A percentile compares a stretch with the other conserved stretches of the same genome.
Evolutionary conservation across 2,797 vertebrate genomes (phyloP).

Genomic region (Poeciliopsis turneri): DNA sequence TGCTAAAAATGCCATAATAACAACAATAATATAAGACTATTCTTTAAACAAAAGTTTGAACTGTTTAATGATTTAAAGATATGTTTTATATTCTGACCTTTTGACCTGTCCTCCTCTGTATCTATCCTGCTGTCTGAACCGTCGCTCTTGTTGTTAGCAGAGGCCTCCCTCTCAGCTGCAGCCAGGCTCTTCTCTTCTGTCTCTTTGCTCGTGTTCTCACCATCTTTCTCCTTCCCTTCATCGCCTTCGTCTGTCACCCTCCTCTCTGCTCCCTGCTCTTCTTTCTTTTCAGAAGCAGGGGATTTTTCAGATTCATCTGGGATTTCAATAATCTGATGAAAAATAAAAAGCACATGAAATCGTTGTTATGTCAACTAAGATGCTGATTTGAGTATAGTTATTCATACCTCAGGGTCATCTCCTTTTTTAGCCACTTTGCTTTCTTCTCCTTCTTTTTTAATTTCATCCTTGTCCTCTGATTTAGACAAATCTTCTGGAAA

Average conservation of each 20-base stretch:
- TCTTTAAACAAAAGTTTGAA: no score
- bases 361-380: background rate
- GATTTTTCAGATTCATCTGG: conserved; percentile 82
- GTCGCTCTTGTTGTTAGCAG: conserved; percentile 74
- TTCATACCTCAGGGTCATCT: conserved; percentile 78
- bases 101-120: conserved; percentile 69
- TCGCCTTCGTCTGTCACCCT: conserved; percentile 67
- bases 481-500: conserved; percentile 80
- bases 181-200: conserved; percentile 67
- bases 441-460: conserved; percentile 80
- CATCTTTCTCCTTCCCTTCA: conserved; percentile 63
- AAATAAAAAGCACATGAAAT: background rate
- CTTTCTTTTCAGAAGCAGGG: conserved; percentile 64
- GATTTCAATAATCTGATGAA: conserved; percentile 82
- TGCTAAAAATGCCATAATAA: no score
- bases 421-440: conserved; percentile 62
- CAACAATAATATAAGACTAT: no score
- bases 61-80: background rate
- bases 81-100: conserved; percentile 66
- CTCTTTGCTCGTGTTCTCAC: conserved; percentile 58
- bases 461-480: conserved; percentile 81
- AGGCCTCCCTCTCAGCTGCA: conserved; percentile 57
- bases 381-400: background rate
- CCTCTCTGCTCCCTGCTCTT: conserved; percentile 48
- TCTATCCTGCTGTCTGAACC: conserved; percentile 61